Base-by-base conservation (phyloP, 1,140 invertebrate species). In the Drosophila punjabiensis region DNA sequence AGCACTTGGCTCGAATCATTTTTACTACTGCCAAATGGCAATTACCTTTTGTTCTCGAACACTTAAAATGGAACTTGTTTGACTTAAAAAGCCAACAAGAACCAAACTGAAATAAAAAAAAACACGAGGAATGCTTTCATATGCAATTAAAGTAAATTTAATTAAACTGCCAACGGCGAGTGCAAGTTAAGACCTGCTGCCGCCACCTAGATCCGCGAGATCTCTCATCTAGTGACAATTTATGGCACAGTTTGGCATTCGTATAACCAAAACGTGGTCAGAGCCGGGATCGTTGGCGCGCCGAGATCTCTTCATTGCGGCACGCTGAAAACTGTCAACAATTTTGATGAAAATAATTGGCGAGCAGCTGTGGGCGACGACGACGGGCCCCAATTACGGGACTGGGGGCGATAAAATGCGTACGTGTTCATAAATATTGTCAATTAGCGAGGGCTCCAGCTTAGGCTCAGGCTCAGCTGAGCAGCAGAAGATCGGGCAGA, bases 371-470 rank as follows among this genome's bases (percentile, higher is more conserved):
- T 82, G 79, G 69, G 76, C 83, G 82, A 79, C 48, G 82, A 79
- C 48, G 45, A 56, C 39, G 58, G 47, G 52, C 18, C 85, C 85
- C 85, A 89, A 89, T 90, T 90, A 89, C 39, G 84, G 78, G 56
- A 68, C 67, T 58, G 76, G 79, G 75, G 82, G 86, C 86, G 86
- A 90, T 84, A 89, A 86, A 90, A 90, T 89, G 89, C 65, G 84
- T 91, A 91, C 88, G 89, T 91, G 89, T 92, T 91, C 89, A 91
- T 91, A 91, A 91, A 91, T 91, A 91, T 89, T 91, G 89, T 92
- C 89, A 91, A 91, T 91, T 91, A 91, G 86, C 73, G 68, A 81
- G 67, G 69, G 52, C 52, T 33, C 9, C 16, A 8, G 10, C 35
- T 10, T 1, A 33, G 33, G 55, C 35, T 10, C 8, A 33, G 33